Base-by-base conservation (phyloP, 2,888 invertebrate genomes). In the Sclerodermus sp. region DNA sequence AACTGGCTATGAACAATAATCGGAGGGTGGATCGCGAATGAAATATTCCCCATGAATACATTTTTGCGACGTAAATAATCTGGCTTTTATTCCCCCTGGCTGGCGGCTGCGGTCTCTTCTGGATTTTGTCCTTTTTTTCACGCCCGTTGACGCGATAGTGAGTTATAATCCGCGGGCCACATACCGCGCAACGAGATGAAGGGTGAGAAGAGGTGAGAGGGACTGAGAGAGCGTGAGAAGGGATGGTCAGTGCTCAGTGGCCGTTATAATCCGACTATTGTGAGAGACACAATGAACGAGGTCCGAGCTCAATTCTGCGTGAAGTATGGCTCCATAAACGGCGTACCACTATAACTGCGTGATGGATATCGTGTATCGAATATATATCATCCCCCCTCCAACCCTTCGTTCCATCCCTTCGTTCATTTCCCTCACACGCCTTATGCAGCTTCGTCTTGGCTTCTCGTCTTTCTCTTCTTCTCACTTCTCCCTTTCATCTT, bases 201-300 rank as follows among this genome's bases (percentile, higher is more conserved):
- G 49, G 32, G 32, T 31, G 14, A 31, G 41, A 12, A 15, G 15
- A 49, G 38, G 39, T 17, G 30, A 32, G 34, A 47, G 16, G 32
- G 31, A 14, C n/a, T 15, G 10, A 6, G 13, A 30, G 17, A 16
- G 36, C 16, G 6, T 8, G 31, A 38, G 39, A 8, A 39, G 42
- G 42, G 53, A 56, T 39, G 59, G 65, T 56, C 60, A 57, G 53
- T 63, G 67, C 60, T 66, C 68, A 65, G 60, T 60, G 64, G 60
- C 62, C 66, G 67, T 65, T 68, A 68, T 70, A 69, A 69, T 69
- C 67, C 65, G 55, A 57, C 66, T 56, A 70, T 70, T 70, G 70
- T 70, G 67, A 70, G 61, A 12, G 67, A 64, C 66, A 71, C 70
- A 71, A 70, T 71, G 68, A 69, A 62, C 63, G 58, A n/a, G 34